Conservation (phyloP, 92 coral and sea anemone species). For the Parazoanthus darwini region DNA sequence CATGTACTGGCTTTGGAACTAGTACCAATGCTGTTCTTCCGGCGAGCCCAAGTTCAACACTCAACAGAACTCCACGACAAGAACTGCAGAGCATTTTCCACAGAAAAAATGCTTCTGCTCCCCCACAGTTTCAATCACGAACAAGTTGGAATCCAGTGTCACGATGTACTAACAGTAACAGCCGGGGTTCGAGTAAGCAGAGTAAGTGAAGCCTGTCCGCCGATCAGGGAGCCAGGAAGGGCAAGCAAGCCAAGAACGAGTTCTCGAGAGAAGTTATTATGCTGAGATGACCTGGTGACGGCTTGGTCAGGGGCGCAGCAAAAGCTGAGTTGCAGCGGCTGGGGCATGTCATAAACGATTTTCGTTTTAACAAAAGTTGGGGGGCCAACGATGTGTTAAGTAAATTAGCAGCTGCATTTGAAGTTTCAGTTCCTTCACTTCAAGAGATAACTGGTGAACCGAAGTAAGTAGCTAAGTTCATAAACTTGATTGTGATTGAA, state of each 20-base stretch:
- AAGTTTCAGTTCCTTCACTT: conserved; percentile 37
- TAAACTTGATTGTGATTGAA: neutral
- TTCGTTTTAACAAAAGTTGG: conserved; percentile 49
- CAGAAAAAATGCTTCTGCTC: neutral
- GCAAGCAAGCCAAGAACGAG: conserved; percentile 13
- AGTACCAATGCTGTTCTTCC: neutral
- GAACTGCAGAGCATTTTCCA: neutral
- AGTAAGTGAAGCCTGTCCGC: conserved; percentile 19
- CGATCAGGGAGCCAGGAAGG: conserved; percentile 33
- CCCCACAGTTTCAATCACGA: neutral
- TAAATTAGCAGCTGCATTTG: conserved; percentile 45
- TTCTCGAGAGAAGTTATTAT: conserved; percentile 54
- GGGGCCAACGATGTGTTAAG: conserved; percentile 41
- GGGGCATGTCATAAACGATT: conserved; percentile 57
- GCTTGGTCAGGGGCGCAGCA: conserved; percentile 44
- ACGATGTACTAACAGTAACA: neutral
- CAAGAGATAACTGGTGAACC: conserved; percentile 37
- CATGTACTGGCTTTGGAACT: too few relatives aligned
- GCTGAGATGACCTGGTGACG: conserved; percentile 41
- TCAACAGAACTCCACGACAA: neutral
- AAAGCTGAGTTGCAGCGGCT: conserved; percentile 57
- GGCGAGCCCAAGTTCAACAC: neutral
- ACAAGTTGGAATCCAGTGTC: neutral
- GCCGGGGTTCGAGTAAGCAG: too few relatives aligned
- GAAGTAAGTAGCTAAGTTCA: conserved; percentile 19